These are phyloP conservation scores for Erythrocercus mccallii DNA, from an alignment of 2,113 vertebrate genomes.

Conservation along the genomic window DNA sequence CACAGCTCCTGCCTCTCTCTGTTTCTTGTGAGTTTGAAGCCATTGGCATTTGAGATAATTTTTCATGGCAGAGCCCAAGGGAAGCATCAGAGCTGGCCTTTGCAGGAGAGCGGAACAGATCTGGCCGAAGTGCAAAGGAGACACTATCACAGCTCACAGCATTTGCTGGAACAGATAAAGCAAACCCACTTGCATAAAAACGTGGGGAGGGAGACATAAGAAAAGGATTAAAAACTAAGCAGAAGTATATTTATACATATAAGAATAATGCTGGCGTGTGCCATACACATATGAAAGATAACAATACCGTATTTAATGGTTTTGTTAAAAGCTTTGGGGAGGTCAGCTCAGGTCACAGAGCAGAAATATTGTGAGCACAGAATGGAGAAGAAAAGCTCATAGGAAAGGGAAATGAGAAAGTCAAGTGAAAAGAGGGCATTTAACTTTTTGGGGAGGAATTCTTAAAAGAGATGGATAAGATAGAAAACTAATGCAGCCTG, in stretches of 20 bases:
- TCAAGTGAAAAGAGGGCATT: not conserved
- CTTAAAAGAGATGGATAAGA: not conserved
- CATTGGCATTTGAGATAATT: not conserved
- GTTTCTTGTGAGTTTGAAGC: not conserved
- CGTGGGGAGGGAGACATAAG: not conserved
- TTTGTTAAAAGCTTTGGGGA: not conserved
- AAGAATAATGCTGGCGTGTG: not conserved
- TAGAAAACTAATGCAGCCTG: conserved; percentile 9
- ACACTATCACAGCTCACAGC: not conserved
- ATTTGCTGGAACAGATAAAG: not conserved
- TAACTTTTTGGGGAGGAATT: not conserved
- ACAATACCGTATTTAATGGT: not conserved
- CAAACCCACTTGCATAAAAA: not conserved
- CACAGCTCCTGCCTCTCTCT: not conserved
- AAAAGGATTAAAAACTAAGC: not conserved
- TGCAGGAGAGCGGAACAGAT: not conserved
- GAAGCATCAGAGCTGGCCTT: not conserved
- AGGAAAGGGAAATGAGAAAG: not conserved
- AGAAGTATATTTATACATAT: not conserved
- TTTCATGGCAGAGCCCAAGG: not conserved
- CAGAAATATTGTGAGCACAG: not conserved
- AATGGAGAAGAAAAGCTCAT: not conserved
- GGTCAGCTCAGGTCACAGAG: not conserved
- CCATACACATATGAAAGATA: not conserved
- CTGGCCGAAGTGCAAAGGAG: not conserved